Percentiles rank a stretch among this genome's conserved stretches.
Conservation (phyloP, 2,113 vertebrate species). For the Ginglymostoma cirratum region DNA sequence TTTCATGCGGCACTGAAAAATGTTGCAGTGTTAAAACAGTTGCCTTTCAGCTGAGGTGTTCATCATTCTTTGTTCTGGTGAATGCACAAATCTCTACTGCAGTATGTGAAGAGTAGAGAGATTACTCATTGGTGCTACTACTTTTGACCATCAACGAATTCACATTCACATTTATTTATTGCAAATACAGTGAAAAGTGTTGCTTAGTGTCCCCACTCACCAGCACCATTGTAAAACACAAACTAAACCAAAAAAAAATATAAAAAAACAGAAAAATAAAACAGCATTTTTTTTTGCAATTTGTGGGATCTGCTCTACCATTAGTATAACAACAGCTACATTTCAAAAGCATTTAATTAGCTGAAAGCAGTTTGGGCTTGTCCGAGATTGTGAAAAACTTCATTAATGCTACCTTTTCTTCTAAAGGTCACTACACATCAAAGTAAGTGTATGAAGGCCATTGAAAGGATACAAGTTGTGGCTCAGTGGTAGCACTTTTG, state of each 20-base stretch:
- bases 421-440: background rate
- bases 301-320: background rate
- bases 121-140: background rate
- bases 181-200: no score
- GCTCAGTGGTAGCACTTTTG: background rate
- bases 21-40: background rate
- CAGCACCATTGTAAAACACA: no score
- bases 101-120: background rate
- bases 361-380: background rate
- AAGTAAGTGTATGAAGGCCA: background rate
- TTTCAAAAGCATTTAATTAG: background rate
- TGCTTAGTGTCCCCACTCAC: no score
- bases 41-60: background rate
- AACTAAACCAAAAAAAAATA: no score
- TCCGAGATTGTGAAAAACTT: background rate
- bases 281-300: background rate
- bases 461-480: background rate
- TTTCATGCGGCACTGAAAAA: background rate
- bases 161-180: background rate
- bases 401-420: background rate
- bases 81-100: background rate
- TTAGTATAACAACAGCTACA: background rate
- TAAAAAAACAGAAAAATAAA: no score
- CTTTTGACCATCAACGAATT: background rate
- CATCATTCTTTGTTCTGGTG: background rate